Evolutionary conservation across 2,888 invertebrate genomes (phyloP).

Genomic region (Macrosiphum euphorbiae): DNA sequence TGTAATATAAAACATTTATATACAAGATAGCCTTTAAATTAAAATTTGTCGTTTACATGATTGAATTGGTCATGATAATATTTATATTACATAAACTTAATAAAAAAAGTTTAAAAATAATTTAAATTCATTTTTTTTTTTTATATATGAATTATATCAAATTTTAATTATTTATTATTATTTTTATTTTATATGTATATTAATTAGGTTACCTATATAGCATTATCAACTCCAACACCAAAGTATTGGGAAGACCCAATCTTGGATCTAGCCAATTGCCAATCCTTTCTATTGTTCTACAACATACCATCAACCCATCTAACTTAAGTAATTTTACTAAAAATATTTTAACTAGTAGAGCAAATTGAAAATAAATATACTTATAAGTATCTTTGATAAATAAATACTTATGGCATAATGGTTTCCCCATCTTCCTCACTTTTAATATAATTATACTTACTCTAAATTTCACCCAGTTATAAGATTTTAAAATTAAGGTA

Average conservation of each 20-base stretch:
- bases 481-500: neutral
- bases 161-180: neutral
- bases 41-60: neutral
- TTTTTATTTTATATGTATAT: neutral
- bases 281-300: neutral
- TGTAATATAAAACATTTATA: neutral
- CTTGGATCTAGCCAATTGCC: neutral
- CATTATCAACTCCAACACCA: slow-evolving; percentile 32
- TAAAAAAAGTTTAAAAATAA: neutral
- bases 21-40: neutral
- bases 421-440: neutral
- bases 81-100: neutral
- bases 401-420: neutral
- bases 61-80: neutral
- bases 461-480: neutral
- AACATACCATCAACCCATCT: neutral
- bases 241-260: neutral
- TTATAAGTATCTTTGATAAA: neutral
- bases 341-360: neutral
- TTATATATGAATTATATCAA: neutral
- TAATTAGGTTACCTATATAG: slow-evolving; percentile 12
- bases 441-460: neutral
- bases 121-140: neutral
- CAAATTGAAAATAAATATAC: neutral
- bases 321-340: neutral